Conservation (phyloP, 2,113 vertebrate genomes). For the Lathamus discolor region DNA sequence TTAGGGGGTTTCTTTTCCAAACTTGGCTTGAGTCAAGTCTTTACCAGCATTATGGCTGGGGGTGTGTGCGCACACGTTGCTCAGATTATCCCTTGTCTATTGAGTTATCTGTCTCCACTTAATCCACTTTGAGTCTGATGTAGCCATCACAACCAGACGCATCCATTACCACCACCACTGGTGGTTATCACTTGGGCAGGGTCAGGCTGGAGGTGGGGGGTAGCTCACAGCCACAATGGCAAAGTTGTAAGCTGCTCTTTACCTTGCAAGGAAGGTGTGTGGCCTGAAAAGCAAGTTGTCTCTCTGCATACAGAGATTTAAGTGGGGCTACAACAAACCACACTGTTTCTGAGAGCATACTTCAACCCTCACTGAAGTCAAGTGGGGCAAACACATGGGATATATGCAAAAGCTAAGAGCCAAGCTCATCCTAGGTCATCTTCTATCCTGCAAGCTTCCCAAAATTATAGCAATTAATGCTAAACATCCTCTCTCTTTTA, state of each 20-base stretch:
- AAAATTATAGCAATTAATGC: not conserved
- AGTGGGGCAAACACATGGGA: not conserved
- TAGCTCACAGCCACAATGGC: not conserved
- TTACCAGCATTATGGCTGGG: not conserved
- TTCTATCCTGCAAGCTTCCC: not conserved
- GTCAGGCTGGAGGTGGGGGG: not conserved
- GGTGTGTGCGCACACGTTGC: fast-evolving
- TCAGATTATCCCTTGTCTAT: not conserved
- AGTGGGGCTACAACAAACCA: not conserved
- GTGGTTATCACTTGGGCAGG: not conserved
- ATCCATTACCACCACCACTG: not conserved
- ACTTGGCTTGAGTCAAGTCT: not conserved
- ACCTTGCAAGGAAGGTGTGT: not conserved
- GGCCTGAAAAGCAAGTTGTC: fast-evolving
- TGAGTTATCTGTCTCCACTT: not conserved
- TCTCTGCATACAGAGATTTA: not conserved
- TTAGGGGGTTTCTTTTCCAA: not conserved
- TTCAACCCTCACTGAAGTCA: not conserved
- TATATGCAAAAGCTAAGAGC: not conserved
- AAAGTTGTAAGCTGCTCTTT: not conserved
- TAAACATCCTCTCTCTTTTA: not conserved
- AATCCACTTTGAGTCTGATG: not conserved
- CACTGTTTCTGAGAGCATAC: not conserved
- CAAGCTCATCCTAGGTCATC: not conserved
- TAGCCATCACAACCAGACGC: not conserved